These are phyloP conservation scores for Apostichopus leukothele DNA, from an alignment of 53 echinoderm and acorn worm species.

Conservation along the genomic window DNA sequence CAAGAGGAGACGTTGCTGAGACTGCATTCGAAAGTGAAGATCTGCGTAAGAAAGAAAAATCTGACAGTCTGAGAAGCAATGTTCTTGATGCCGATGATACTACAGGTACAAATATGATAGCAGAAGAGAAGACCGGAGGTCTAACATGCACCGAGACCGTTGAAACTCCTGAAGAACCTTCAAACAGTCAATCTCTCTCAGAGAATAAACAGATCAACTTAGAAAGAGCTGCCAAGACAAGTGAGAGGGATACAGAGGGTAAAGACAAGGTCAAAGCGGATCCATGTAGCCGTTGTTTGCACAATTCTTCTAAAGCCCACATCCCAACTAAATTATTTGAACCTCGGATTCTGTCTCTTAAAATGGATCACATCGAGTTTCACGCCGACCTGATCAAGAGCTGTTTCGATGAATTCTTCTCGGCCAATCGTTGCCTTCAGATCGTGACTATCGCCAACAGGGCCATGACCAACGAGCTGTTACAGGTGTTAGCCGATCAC, in stretches of 20 bases:
- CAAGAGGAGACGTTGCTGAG: no score
- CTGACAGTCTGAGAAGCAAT: no score
- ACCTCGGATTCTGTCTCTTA: conserved; percentile 70
- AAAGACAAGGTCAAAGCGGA: not conserved
- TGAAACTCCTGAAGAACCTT: not conserved
- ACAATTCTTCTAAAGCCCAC: conserved; percentile 26
- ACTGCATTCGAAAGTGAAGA: no score
- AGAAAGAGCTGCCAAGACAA: not conserved
- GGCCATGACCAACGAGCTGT: conserved; percentile 56
- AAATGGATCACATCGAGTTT: conserved; percentile 68
- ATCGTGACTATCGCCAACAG: conserved; percentile 66
- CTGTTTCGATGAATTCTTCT: conserved; percentile 80
- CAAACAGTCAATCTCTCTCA: not conserved
- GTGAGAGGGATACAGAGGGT: not conserved
- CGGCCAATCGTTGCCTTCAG: conserved; percentile 60
- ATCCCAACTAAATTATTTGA: conserved; percentile 56
- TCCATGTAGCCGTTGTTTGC: not conserved
- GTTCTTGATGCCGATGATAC: no score
- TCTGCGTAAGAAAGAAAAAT: no score
- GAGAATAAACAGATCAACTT: not conserved
- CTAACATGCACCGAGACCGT: not conserved
- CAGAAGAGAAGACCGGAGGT: not conserved
- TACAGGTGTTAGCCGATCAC: conserved; percentile 61
- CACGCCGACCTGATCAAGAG: conserved; percentile 58
- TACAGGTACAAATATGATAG: no score